Evolutionary conservation across 2,797 vertebrate species (phyloP), one percentile per base, ranked within the genome.

Genomic region (Carduelis carduelis): DNA sequence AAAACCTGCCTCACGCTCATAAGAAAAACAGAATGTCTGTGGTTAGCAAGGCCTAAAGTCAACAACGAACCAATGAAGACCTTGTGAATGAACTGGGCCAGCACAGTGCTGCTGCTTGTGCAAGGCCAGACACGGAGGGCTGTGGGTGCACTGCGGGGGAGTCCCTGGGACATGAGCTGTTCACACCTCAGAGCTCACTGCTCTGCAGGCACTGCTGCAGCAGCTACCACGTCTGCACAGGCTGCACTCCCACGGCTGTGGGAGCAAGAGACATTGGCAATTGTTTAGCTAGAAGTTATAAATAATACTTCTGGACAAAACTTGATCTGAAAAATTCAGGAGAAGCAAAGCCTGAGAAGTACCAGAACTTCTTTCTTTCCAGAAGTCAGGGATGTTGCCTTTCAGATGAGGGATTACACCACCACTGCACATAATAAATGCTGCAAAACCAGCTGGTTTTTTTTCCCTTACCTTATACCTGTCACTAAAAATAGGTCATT

Each of bases 81-180:
- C 10, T 46, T 53, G 20, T n/a, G 68, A 92, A 72, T 6, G 19
- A 66, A 66, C 23, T 13, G 34, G 22, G 47, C 27, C 47, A 69
- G 41, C 39, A 46, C 0, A 0, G 47, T 3, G 22, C 1, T 65
- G 63, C 59, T 76, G 43, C 26, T n/a, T 26, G 64, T 0, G 0
- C 46, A 37, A 83, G 64, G 27, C 16, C 49, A 47, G 39, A 37
- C 44, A 27, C 8, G 5, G 35, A 79, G 49, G 9, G 37, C 0
- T 41, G 35, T 2, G 14, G 12, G 28, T 13, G 20, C 26, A 24
- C 11, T 0, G 0, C 23, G 43, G 30, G 12, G 3, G 11, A 81
- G 32, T 8, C 26, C 8, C 52, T 17, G 49, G 61, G 56, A 75
- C 23, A 52, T 0, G 7, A 57, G 50, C 8, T 72, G 28, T 5